These are phyloP conservation scores for Drosophila multiciliata DNA, from an alignment of 2,888 invertebrate species.

Conservation along the genomic window DNA sequence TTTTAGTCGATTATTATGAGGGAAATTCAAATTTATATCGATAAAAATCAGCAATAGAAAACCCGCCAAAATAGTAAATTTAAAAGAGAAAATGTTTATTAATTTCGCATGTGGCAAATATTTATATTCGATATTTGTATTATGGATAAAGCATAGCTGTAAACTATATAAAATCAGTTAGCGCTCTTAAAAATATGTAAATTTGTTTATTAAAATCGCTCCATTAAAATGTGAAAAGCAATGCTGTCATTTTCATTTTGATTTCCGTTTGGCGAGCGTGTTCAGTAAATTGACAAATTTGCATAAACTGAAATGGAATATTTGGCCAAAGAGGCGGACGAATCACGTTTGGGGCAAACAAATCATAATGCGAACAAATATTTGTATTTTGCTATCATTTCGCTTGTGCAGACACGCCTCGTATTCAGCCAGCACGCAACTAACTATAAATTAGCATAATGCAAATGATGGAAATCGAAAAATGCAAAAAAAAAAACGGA, in stretches of 20 bases:
- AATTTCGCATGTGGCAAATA: background rate
- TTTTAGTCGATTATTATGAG: background rate
- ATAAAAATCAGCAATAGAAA: background rate
- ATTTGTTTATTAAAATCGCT: conserved; percentile 34
- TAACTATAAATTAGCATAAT: conserved; percentile 68
- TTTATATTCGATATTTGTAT: background rate
- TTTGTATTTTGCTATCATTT: conserved; percentile 56
- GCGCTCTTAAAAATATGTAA: conserved; percentile 31
- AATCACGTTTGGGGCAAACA: conserved; percentile 37
- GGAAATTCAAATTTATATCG: background rate
- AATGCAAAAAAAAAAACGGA: conserved; percentile 45
- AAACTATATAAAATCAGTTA: background rate
- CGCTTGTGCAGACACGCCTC: conserved; percentile 43
- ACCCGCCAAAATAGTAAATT: background rate
- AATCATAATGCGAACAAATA: conserved; percentile 62
- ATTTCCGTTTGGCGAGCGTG: conserved; percentile 36
- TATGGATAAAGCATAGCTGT: background rate
- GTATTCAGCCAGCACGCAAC: conserved; percentile 5
- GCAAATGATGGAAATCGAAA: conserved; percentile 49
- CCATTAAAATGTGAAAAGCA: conserved; percentile 42
- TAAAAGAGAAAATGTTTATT: background rate
- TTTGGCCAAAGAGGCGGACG: background rate
- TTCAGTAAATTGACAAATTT: conserved; percentile 59
- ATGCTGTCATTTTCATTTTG: conserved; percentile 37
- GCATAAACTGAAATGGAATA: conserved; percentile 49